Conservation (phyloP, 2,888 invertebrate genomes). For the Hyppa rectilinea region DNA sequence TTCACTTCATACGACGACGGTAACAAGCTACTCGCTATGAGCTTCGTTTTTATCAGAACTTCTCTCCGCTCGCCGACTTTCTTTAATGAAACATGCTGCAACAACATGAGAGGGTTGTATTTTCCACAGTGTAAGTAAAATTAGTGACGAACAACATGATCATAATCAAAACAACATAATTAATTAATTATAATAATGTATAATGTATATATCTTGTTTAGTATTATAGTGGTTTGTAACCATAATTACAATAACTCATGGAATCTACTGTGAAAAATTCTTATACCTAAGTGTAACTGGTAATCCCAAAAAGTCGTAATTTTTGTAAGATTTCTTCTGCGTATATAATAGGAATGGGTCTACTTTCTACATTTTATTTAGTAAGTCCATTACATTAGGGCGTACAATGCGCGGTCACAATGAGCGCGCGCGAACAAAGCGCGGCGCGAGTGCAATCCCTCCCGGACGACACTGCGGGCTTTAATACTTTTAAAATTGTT, state of each 20-base stretch:
- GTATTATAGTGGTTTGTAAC: background rate
- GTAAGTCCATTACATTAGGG: slow-evolving; percentile 66
- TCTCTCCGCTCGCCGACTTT: background rate
- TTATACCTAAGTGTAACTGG: background rate
- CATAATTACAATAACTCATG: background rate
- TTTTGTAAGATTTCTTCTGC: background rate
- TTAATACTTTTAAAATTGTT: slow-evolving; percentile 65
- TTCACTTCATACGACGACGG: background rate
- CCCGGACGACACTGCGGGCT: slow-evolving; percentile 40
- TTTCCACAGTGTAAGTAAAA: too few relatives aligned
- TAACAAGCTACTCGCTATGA: background rate
- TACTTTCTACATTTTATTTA: slow-evolving; percentile 49
- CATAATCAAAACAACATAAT: too few relatives aligned
- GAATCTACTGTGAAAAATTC: background rate
- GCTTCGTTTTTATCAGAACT: background rate
- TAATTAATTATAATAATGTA: too few relatives aligned
- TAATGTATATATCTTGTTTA: too few relatives aligned
- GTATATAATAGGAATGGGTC: slow-evolving; percentile 26
- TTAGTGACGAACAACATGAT: too few relatives aligned
- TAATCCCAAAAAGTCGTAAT: background rate
- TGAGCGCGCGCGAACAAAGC: slow-evolving; percentile 56
- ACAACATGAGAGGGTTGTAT: too few relatives aligned
- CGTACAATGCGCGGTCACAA: slow-evolving; percentile 61
- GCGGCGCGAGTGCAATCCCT: slow-evolving; percentile 42
- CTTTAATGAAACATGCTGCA: background rate